Base-by-base conservation (phyloP, 1,140 invertebrate genomes). In the Chrysomallon squamiferum region DNA sequence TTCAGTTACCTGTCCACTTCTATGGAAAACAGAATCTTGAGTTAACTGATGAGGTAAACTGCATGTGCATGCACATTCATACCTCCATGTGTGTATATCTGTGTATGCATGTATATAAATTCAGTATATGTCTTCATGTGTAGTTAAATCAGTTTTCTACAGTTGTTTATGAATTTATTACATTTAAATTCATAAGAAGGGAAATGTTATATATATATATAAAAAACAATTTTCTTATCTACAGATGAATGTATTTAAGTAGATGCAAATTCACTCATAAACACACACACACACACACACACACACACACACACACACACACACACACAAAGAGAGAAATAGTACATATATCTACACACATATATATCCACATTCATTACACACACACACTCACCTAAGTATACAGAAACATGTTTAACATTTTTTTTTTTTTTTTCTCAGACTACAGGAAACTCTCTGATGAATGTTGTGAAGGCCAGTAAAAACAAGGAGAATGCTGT, bases 11-110 rank as follows among this genome's bases (percentile, higher is more conserved):
- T 22, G 69, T 76, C 5, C 59, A 58, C 38, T 76, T 76, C 57
- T 73, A 71, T 50, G 59, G 69, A 13, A n/a, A 20, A 25, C 65
- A 75, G 50, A 62, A 69, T 27, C 65, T 75, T 32, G 66, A 72
- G 32, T 65, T 72, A 56, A 59, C 62, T 7, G 69, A 72, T 63
- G 66, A 72, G 66, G 73, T 74, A 59, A 22, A 22, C 3, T 29
- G 43, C 43, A 2, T 9, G 22, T 22, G 22, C 43, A 47, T 22
- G 22, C 43, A 6, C 43, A 47, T 22, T 4, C 43, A 47, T 22
- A 11, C 43, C 1, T 22, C 18, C 43, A 11, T 22, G 2, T 22
- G 9, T n/a, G n/a, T n/a, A 43, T 11, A 43, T n/a, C 9, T n/a
- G n/a, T n/a, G 41, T 13, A 43, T n/a, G 22, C 3, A 47, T 22